phyloP scores from a whole-genome alignment of 1,140 invertebrate genomes.

The Pogonomyrmex barbatus region DNA sequence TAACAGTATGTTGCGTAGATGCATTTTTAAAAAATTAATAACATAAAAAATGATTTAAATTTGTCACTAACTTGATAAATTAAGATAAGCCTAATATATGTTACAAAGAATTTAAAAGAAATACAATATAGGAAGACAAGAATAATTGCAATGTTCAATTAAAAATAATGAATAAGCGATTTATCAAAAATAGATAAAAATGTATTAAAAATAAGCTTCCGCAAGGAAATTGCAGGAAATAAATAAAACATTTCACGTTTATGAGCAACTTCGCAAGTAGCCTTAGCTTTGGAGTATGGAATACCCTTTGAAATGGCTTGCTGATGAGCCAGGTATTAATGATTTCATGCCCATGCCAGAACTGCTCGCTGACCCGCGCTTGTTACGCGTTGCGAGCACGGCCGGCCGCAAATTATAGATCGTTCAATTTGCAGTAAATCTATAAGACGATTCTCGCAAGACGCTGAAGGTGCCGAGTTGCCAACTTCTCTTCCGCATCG shows the following conservation, averaged over 20 bases:
- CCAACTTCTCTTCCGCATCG: constrained; percentile 53
- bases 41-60: background rate
- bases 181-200: background rate
- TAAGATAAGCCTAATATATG: background rate
- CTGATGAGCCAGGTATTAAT: constrained; percentile 80
- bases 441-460: constrained; percentile 76
- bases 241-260: background rate
- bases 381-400: constrained; percentile 78
- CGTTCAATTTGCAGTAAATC: constrained; percentile 85
- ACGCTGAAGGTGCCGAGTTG: constrained; percentile 56
- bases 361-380: constrained; percentile 68
- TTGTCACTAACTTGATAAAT: background rate
- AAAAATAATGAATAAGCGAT: background rate
- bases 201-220: background rate
- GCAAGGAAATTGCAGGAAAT: background rate
- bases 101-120: background rate
- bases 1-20: background rate
- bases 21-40: background rate
- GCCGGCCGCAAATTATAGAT: constrained; percentile 80
- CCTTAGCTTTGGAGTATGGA: constrained; percentile 30
- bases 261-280: background rate
- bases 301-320: constrained; percentile 32
- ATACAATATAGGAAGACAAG: background rate
- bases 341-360: constrained; percentile 80
- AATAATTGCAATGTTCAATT: background rate